Conservation (phyloP, 2,797 vertebrate species). For the Channallabes apus region DNA sequence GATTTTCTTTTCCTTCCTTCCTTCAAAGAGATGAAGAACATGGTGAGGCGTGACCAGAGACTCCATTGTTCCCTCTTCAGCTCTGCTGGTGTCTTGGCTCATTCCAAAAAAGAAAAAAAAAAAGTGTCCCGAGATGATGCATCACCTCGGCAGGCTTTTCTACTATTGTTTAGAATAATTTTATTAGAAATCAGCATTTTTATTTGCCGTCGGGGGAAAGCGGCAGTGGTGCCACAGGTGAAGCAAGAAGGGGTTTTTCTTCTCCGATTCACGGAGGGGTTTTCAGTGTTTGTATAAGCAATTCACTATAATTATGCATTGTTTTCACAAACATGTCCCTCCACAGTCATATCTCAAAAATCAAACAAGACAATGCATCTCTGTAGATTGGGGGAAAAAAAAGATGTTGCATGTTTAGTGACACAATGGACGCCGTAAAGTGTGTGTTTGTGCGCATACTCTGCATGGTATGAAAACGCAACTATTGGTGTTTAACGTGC, state of each 20-base stretch:
- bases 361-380: slow-evolving; percentile 8
- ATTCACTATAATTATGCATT: background rate
- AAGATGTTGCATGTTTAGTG: background rate
- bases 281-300: background rate
- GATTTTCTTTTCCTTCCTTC: slow-evolving; percentile 19
- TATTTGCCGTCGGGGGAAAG: slow-evolving; percentile 11
- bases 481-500: slow-evolving; percentile 38
- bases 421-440: background rate
- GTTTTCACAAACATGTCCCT: slow-evolving; percentile 3
- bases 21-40: slow-evolving; percentile 17
- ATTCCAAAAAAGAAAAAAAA: slow-evolving; percentile 6
- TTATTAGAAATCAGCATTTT: slow-evolving; percentile 46
- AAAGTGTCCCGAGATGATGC: slow-evolving; percentile 31
- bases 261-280: background rate
- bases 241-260: slow-evolving; percentile 2
- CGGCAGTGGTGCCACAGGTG: slow-evolving; percentile 24
- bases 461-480: slow-evolving; percentile 5
- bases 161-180: slow-evolving; percentile 43
- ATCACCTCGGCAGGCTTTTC: slow-evolving; percentile 19
- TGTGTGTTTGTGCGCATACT: background rate
- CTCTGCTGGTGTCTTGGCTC: slow-evolving; percentile 18
- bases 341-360: background rate
- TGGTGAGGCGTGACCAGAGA: slow-evolving; percentile 6
- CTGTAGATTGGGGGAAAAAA: background rate
- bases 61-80: slow-evolving; percentile 34